phyloP scores from a whole-genome alignment of 2,113 vertebrate species.

The Callospermophilus lateralis region DNA sequence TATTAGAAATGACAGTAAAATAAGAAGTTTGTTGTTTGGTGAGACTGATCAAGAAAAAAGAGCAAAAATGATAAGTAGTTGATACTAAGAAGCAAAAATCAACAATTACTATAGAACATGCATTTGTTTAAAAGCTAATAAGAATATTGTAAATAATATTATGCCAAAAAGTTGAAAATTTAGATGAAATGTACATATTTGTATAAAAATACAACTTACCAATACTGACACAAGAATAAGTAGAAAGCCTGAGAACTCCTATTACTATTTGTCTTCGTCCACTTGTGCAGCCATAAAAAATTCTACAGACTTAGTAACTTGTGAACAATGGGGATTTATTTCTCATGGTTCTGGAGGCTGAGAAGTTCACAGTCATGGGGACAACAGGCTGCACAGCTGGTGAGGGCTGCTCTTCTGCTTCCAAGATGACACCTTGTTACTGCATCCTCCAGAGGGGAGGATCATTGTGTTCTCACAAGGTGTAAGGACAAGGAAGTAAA shows the following conservation, averaged over 20 bases:
- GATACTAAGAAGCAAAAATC: neutral
- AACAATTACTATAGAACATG: neutral
- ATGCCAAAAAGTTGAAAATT: neutral
- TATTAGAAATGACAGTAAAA: neutral
- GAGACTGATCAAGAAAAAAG: neutral
- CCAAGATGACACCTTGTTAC: neutral
- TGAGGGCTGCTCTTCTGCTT: neutral
- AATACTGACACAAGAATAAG: neutral
- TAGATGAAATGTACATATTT: neutral
- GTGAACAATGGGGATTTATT: neutral
- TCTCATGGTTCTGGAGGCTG: neutral
- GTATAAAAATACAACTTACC: neutral
- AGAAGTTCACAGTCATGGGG: neutral
- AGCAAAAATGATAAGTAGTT: neutral
- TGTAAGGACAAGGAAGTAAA: neutral
- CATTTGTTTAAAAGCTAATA: neutral
- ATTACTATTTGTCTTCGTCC: neutral
- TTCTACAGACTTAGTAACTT: neutral
- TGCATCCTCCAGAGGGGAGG: neutral
- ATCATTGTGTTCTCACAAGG: neutral
- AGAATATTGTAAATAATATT: neutral
- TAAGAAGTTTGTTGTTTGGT: neutral
- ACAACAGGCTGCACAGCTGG: neutral
- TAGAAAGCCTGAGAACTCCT: neutral
- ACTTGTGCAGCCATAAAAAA: neutral